Evolutionary conservation across 2,888 invertebrate species (phyloP).

Genomic region (Elegia similella): DNA sequence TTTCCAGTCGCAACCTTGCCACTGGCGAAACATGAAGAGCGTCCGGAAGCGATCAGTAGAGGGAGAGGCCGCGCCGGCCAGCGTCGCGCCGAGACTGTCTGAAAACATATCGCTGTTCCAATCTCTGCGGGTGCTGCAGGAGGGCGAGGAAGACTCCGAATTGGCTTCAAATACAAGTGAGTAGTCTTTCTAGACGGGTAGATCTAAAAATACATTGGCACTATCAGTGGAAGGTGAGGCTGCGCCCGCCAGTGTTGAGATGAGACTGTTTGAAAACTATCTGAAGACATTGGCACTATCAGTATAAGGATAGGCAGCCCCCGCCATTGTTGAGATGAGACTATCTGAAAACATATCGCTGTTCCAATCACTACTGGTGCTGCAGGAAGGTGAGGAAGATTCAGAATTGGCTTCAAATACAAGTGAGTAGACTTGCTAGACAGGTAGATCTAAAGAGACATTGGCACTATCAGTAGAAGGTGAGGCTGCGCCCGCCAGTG

Average conservation of each 20-base stretch:
- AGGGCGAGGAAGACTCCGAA: slow-evolving; percentile 88
- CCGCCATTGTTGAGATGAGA: too few species aligned
- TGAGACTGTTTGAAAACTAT: too few species aligned
- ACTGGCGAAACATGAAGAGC: slow-evolving; percentile 94
- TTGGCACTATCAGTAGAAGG: slow-evolving; percentile 83
- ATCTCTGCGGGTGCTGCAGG: slow-evolving; percentile 92
- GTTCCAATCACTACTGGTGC: too few species aligned
- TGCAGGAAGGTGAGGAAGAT: too few species aligned
- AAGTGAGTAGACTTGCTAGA: too few species aligned
- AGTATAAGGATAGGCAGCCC: too few species aligned
- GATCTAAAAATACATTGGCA: too few species aligned
- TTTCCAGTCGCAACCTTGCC: slow-evolving; percentile 93
- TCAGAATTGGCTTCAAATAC: too few species aligned
- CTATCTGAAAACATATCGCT: too few species aligned
- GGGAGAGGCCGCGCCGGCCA: slow-evolving; percentile 54
- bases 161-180: slow-evolving; percentile 57
- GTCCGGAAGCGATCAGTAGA: slow-evolving; percentile 87
- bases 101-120: slow-evolving; percentile 96
- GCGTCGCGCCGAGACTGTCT: slow-evolving; percentile 83
- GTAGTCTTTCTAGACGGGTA: slow-evolving; percentile 6
- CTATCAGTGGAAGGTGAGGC: not conserved
- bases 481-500: slow-evolving; percentile 57
- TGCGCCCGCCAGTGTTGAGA: slow-evolving; percentile 14
- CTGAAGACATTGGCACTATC: too few species aligned
- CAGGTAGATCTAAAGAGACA: too few species aligned